Evolutionary conservation across 2,888 invertebrate species (phyloP).

Genomic region (Choreutis nemorana): DNA sequence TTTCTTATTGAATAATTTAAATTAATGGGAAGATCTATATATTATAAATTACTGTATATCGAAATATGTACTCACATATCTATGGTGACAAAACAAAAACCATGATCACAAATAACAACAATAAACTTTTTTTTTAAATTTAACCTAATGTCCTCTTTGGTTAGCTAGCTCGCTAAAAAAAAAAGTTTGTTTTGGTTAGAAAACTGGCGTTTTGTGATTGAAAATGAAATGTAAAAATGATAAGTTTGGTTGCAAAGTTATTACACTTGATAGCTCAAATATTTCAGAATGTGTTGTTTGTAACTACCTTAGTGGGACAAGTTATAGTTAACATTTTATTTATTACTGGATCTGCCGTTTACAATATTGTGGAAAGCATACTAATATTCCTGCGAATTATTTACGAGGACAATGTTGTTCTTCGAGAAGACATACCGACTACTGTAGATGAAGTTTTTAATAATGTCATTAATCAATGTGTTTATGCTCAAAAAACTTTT

Average conservation of each 20-base stretch:
- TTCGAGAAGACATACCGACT: slow-evolving; percentile 46
- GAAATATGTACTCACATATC: too few relatives aligned
- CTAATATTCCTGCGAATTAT: slow-evolving; percentile 41
- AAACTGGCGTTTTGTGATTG: too few relatives aligned
- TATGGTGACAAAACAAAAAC: too few relatives aligned
- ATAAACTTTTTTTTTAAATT: too few relatives aligned
- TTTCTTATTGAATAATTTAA: too few relatives aligned
- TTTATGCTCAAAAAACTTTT: too few relatives aligned
- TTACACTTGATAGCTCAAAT: slow-evolving; percentile 32
- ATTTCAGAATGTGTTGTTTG: slow-evolving; percentile 28
- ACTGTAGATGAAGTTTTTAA: slow-evolving; percentile 19
- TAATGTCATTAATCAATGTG: slow-evolving; percentile 10
- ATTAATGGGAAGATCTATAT: too few relatives aligned
- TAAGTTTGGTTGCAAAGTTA: slow-evolving; percentile 37
- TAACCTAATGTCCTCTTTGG: too few relatives aligned
- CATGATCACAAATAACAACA: too few relatives aligned
- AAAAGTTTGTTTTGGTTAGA: too few relatives aligned
- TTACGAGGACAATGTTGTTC: slow-evolving; percentile 50
- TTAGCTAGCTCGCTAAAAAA: too few relatives aligned
- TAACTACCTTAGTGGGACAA: slow-evolving; percentile 40
- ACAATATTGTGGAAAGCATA: slow-evolving; percentile 21
- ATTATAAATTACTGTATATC: too few relatives aligned
- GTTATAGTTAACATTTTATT: slow-evolving; percentile 32
- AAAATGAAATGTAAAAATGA: slow-evolving; percentile 32
- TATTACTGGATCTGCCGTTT: slow-evolving; percentile 21